Evolutionary conservation across 2,113 vertebrate genomes (phyloP).

Genomic region (Salvelinus namaycush): DNA sequence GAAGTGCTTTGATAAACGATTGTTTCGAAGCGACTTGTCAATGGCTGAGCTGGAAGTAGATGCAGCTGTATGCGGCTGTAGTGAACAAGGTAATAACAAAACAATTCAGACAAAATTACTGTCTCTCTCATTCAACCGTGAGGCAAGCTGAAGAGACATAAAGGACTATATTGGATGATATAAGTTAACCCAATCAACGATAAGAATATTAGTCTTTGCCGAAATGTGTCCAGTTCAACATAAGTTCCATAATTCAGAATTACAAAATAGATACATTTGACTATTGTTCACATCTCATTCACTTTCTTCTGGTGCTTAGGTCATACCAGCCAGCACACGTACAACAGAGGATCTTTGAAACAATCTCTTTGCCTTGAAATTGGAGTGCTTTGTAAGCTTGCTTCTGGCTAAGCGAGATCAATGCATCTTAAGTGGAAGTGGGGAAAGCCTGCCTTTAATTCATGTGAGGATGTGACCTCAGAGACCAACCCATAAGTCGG

Average conservation of each 20-base stretch:
- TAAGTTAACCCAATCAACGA: not conserved
- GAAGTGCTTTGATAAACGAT: constrained; percentile 38
- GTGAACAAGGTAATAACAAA: constrained; percentile 59
- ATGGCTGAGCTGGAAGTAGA: constrained; percentile 43
- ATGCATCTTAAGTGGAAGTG: constrained; percentile 53
- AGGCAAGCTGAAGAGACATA: constrained; percentile 14
- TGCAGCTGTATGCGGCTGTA: constrained; percentile 55
- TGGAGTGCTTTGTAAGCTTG: constrained; percentile 36
- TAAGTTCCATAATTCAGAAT: not conserved
- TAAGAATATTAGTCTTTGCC: too few species aligned
- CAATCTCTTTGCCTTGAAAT: constrained; percentile 34
- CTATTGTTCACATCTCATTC: not conserved
- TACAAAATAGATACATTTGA: not conserved
- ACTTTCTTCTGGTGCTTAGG: not conserved
- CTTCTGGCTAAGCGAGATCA: constrained; percentile 67
- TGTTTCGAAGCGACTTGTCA: constrained; percentile 56
- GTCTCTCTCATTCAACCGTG: constrained; percentile 40
- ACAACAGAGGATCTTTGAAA: constrained; percentile 11
- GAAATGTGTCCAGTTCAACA: too few species aligned
- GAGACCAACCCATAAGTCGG: constrained; percentile 65
- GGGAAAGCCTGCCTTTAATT: constrained; percentile 70
- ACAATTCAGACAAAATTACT: constrained; percentile 67
- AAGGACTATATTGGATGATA: constrained; percentile 19
- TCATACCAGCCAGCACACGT: constrained; percentile 24
- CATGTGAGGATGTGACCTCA: constrained; percentile 79